These are phyloP conservation scores for Cololabis saira DNA, from an alignment of 2,113 vertebrate genomes.

Conservation along the genomic window DNA sequence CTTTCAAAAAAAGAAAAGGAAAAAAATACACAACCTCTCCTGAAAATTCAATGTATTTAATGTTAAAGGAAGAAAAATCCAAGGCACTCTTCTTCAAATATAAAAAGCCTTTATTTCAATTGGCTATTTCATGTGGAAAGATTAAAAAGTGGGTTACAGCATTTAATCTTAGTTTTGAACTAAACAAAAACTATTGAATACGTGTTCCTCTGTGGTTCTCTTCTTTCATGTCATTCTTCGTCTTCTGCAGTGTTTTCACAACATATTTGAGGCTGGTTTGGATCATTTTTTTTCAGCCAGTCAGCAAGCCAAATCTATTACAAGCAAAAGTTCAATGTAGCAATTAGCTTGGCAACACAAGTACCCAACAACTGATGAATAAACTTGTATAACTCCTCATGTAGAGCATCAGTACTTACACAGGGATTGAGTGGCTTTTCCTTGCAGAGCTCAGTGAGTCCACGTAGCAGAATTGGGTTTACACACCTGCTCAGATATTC, in stretches of 20 bases:
- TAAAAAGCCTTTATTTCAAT: no score
- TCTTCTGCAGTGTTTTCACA: constrained; percentile 55
- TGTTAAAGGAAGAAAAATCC: no score
- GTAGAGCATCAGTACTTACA: constrained; percentile 77
- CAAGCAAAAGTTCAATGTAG: constrained; percentile 8
- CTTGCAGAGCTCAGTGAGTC: constrained; percentile 92
- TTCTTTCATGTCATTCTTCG: constrained; percentile 18
- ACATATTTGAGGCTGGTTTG: constrained; percentile 85
- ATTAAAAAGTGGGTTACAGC: no score
- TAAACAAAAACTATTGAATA: not conserved
- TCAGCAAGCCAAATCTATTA: constrained; percentile 92
- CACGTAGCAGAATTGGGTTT: constrained; percentile 86
- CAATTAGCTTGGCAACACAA: not conserved
- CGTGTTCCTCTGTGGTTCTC: rapidly evolving
- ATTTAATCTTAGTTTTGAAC: not conserved
- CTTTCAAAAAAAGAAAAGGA: constrained; percentile 1
- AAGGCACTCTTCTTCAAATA: no score
- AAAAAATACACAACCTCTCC: not conserved
- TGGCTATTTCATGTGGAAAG: no score
- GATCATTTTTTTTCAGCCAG: constrained; percentile 92
- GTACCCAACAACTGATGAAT: not conserved
- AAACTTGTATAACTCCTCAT: not conserved
- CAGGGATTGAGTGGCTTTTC: constrained; percentile 89
- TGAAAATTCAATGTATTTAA: not conserved
- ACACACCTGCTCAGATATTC: constrained; percentile 89